Conservation (phyloP, 1,140 invertebrate genomes). For the Solen grandis region DNA sequence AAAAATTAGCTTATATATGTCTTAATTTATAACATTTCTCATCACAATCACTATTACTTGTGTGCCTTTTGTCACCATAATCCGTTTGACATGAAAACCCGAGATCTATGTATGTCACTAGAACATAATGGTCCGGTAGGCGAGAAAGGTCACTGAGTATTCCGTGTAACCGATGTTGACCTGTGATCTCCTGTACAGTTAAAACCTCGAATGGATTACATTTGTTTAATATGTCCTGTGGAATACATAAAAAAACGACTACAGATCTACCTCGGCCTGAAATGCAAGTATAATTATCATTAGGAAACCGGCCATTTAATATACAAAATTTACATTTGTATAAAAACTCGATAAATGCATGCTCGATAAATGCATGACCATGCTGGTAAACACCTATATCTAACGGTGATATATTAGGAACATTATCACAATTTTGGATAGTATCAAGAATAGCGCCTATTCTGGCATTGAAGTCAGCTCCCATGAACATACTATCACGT, state of each 20-base stretch:
- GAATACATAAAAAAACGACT: constrained; percentile 53
- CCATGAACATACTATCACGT: not conserved
- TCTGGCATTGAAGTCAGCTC: not conserved
- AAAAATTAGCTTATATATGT: not conserved
- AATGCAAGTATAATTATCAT: constrained; percentile 3
- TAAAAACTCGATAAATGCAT: not conserved
- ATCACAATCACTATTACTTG: too few species aligned
- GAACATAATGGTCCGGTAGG: constrained; percentile 37
- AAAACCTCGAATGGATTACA: constrained; percentile 36
- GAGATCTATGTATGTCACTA: not conserved
- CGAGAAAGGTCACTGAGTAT: constrained; percentile 33
- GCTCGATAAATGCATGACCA: constrained; percentile 4
- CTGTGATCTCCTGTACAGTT: constrained; percentile 7
- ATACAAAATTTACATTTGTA: not conserved
- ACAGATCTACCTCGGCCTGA: constrained; percentile 42
- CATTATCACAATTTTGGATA: not conserved
- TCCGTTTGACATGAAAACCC: not conserved
- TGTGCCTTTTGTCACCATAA: too few species aligned
- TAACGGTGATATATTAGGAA: not conserved
- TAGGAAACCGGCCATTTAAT: constrained; percentile 2
- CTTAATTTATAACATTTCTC: constrained; percentile 2
- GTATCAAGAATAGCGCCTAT: not conserved
- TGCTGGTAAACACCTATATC: not conserved
- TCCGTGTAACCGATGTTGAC: constrained; percentile 12
- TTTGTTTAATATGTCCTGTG: constrained; percentile 16